Base-by-base conservation (phyloP, 2,113 vertebrate species). In the Mobula hypostoma region DNA sequence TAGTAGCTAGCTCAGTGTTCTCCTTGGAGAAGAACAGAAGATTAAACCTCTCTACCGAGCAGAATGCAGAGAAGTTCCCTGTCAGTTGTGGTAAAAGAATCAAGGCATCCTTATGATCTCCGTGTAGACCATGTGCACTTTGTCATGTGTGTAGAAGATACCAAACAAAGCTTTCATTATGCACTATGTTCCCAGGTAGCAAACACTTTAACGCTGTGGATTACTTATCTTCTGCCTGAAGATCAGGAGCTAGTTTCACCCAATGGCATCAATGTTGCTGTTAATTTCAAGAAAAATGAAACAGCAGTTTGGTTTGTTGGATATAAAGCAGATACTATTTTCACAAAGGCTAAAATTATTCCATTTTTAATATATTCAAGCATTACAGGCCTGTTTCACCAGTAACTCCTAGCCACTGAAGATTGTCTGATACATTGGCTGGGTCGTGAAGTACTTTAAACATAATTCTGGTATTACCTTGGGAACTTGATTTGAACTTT, bases 401-500 rank as follows among this genome's bases (percentile, higher is more conserved):
- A 91, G 66, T 70, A 32, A 36, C 32, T 91, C 87, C n/a, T 19
- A 12, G 5, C 19, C 87, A 68, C 5, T 32, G 63, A 29, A 68
- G n/a, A 36, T n/a, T 17, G 12, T n/a, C 63, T 9, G 6, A 68
- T 21, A 32, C 61, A 91, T 91, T 70, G 15, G 32, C 87, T 36
- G 2, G 21, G n/a, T 36, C 12, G 17, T 70, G 85, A 27, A 12
- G 36, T 40, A 8, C 29, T 68, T 91, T 91, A 15, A 70, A 91
- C 24, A 21, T 9, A 29, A 5, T 91, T 91, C 17, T 12, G 68
- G 61, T 70, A 68, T 8, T 91, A 68, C n/a, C 66, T 63, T 68
- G 58, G 68, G 87, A 36, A n/a, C n/a, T 91, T 36, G 87, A 91
- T 91, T 68, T 70, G 87, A 68, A 36, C 32, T 91, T n/a, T 36